phyloP scores from a whole-genome alignment of 2,797 vertebrate species.

The Rhinogobio ventralis region DNA sequence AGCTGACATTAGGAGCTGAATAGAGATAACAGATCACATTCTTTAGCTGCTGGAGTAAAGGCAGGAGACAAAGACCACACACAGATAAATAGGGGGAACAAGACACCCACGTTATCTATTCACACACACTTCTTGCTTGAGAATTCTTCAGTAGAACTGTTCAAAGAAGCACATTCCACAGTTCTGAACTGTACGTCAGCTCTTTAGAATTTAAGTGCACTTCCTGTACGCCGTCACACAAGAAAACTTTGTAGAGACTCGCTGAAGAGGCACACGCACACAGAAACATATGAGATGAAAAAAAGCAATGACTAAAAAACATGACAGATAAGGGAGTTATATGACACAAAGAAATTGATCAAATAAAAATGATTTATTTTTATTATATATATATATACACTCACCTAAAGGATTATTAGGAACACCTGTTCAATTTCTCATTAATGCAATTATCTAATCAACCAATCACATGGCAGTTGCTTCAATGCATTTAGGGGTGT shows the following conservation, averaged over 20 bases:
- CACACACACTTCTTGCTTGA: conserved; percentile 2
- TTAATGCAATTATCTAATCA: no score
- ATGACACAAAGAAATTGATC: neutral
- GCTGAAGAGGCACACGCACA: neutral
- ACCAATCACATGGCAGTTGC: no score
- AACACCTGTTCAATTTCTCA: no score
- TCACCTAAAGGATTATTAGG: no score
- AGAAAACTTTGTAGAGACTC: conserved; percentile 1
- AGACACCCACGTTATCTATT: conserved; percentile 50
- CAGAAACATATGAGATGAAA: neutral
- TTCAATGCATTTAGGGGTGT: no score
- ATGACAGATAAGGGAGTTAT: neutral
- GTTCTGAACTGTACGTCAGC: neutral
- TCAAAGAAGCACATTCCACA: neutral
- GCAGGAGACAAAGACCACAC: conserved; percentile 15
- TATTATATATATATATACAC: no score
- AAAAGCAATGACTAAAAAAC: neutral
- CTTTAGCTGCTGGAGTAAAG: conserved; percentile 24
- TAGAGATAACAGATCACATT: conserved; percentile 41
- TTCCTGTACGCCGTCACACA: neutral
- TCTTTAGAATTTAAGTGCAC: neutral
- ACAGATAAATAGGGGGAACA: neutral
- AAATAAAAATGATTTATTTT: no score
- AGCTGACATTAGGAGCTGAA: conserved; percentile 43
- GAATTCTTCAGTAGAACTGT: conserved; percentile 2